Base-by-base conservation (phyloP, 2,888 invertebrate species). In the Dusona sp. region DNA sequence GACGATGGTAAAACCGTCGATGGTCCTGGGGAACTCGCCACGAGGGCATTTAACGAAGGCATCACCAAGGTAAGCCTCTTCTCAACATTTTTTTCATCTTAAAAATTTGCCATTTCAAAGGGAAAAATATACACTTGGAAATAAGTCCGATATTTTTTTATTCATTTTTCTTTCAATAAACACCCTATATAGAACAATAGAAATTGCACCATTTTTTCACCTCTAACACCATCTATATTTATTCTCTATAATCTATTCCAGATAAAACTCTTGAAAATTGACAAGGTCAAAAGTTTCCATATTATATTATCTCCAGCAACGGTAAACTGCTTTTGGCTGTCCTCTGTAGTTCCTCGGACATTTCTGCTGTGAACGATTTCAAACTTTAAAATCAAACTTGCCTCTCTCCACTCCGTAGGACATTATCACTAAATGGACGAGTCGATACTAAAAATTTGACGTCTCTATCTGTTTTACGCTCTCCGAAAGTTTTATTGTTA, bases 1-100 rank as follows among this genome's bases (percentile, higher is more conserved):
- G 99, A 99, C 93, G 99, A 99, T 92, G 99, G 99, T 0, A 98
- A 98, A 94, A 99, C 99, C 0, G 99, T 99, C 0, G 99, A 99
- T 92, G 99, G 99, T 0, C 99, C 99, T 0, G 99, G 99, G 0
- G 98, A 98, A 92, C 95, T 99, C 61, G 99, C 99, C 0, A 97
- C 98, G 0, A 96, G 98, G 90, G 99, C 99, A 4, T 99, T 99
- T 93, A 97, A 98, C 89, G 98, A 99, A 94, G 99, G 99, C 45
- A 98, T 99, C 73, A 97, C 97, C 0, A 98, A 98, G 96, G 98
- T 98, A 94, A 22, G 72, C 70, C 25, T 25, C 29, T 9, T 25
- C 13, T 72, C 9, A 19, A 54, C 22, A 13, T 13, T 42, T 42
- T 13, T 42, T 42, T 2, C 42, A 11, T 42, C 2, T 42, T 42